These are phyloP conservation scores for Epistrophella euchroma DNA, from an alignment of 2,888 invertebrate genomes.

Conservation along the genomic window DNA sequence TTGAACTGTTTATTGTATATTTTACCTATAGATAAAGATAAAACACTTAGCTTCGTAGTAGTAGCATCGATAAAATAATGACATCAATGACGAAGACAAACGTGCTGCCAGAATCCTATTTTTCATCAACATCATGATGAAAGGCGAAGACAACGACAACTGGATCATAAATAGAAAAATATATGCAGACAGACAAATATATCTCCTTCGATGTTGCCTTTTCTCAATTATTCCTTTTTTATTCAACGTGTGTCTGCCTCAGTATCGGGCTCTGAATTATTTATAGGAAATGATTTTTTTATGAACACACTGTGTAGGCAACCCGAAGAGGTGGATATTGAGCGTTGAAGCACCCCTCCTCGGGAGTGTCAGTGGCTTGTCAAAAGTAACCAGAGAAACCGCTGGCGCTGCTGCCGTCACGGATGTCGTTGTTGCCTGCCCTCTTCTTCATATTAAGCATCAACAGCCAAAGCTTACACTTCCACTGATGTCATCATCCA, in stretches of 20 bases:
- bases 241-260: conserved; percentile 17
- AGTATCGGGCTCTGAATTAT: conserved; percentile 36
- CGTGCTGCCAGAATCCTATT: conserved; percentile 12
- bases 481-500: conserved; percentile 4
- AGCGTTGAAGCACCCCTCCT: conserved; percentile 16
- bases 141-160: not conserved
- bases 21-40: conserved; percentile 2
- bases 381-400: conserved; percentile 68
- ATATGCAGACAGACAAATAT: not conserved
- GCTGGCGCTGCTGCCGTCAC: conserved; percentile 2
- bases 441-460: too few relatives aligned
- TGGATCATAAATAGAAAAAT: conserved; percentile 16
- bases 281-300: conserved; percentile 48
- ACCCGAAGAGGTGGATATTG: not conserved
- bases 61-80: conserved; percentile 5
- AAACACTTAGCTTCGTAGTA: conserved; percentile 33
- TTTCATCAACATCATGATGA: conserved; percentile 1
- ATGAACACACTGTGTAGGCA: conserved; percentile 27
- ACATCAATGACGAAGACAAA: conserved; percentile 9
- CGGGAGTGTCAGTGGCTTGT: conserved; percentile 65
- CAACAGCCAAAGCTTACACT: not conserved
- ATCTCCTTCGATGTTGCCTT: conserved; percentile 4
- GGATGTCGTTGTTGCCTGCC: not conserved
- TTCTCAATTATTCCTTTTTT: conserved; percentile 3
- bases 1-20: conserved; percentile 13